These are phyloP conservation scores for Seira musarum DNA, from an alignment of 2,888 invertebrate species.

Conservation along the genomic window DNA sequence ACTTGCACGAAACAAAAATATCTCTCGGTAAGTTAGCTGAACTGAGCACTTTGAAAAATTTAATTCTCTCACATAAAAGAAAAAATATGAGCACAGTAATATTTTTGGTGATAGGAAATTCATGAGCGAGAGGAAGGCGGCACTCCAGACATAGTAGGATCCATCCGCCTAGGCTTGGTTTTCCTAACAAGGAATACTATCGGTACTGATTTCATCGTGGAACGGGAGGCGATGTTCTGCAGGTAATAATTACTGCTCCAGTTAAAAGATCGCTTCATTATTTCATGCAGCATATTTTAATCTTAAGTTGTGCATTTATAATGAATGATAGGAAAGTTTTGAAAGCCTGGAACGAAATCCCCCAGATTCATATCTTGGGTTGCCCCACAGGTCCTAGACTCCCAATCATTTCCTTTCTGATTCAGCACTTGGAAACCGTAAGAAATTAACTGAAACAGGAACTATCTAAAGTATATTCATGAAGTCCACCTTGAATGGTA, in stretches of 20 bases:
- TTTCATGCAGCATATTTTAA: too few relatives aligned
- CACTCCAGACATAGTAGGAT: constrained; percentile 83
- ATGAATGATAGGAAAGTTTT: constrained; percentile 60
- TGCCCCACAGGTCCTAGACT: constrained; percentile 20
- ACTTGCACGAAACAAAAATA: constrained; percentile 73
- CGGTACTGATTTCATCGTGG: constrained; percentile 41
- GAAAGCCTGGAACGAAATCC: constrained; percentile 38
- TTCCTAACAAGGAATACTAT: constrained; percentile 88
- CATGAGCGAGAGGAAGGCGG: constrained; percentile 81
- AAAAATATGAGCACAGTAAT: constrained; percentile 2
- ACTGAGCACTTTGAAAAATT: too few relatives aligned
- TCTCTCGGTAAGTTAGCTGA: constrained; percentile 73
- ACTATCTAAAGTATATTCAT: too few relatives aligned
- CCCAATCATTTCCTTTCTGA: constrained; percentile 64
- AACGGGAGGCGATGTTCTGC: constrained; percentile 49
- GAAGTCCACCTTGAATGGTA: too few relatives aligned
- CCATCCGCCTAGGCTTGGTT: constrained; percentile 87
- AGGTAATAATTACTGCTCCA: constrained; percentile 39
- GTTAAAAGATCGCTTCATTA: not conserved
- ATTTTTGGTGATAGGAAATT: constrained; percentile 72
- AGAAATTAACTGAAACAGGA: too few relatives aligned
- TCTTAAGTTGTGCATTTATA: not conserved
- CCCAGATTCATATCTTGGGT: constrained; percentile 59
- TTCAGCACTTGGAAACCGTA: constrained; percentile 56
- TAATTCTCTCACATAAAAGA: not conserved